A percentile compares a stretch with the other conserved stretches of the same genome.
These are phyloP conservation scores for Hemibagrus guttatus DNA, from an alignment of 2,797 vertebrate genomes.

Conservation along the genomic window DNA sequence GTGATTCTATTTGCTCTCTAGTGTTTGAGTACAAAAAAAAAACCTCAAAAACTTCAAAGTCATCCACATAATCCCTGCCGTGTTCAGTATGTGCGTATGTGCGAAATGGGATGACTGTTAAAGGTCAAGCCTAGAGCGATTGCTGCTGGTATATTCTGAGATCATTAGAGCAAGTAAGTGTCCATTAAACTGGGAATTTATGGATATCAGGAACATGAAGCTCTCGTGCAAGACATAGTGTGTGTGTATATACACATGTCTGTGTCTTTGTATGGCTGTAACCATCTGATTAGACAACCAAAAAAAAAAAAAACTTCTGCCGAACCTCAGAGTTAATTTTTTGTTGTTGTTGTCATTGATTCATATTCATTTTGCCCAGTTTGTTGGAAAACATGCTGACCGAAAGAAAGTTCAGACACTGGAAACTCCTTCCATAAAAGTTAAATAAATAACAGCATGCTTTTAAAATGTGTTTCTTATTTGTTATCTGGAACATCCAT, in stretches of 20 bases:
- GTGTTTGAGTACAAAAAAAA: slow-evolving; percentile 71
- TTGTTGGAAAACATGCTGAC: neutral
- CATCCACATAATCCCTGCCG: slow-evolving; percentile 47
- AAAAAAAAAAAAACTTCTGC: neutral
- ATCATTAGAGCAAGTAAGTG: slow-evolving; percentile 22
- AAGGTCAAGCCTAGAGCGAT: slow-evolving; percentile 12
- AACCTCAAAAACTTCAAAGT: slow-evolving; percentile 71
- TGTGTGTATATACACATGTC: neutral
- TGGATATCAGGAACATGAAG: slow-evolving; percentile 25
- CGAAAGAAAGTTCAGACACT: no score
- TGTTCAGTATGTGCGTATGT: slow-evolving; percentile 27
- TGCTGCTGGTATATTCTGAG: slow-evolving; percentile 21
- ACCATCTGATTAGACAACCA: neutral
- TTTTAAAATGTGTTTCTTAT: neutral
- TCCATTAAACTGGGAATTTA: slow-evolving; percentile 38
- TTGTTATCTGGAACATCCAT: neutral
- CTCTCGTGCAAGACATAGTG: neutral
- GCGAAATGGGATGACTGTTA: slow-evolving; percentile 11
- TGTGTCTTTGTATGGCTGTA: neutral
- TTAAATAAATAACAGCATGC: neutral
- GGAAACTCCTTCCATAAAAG: no score
- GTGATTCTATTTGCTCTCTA: slow-evolving; percentile 76
- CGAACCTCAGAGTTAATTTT: neutral
- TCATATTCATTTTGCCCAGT: neutral
- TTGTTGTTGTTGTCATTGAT: neutral